Base-by-base conservation (phyloP, 92 coral and sea anemone genomes). In the Siderastrea siderea region DNA sequence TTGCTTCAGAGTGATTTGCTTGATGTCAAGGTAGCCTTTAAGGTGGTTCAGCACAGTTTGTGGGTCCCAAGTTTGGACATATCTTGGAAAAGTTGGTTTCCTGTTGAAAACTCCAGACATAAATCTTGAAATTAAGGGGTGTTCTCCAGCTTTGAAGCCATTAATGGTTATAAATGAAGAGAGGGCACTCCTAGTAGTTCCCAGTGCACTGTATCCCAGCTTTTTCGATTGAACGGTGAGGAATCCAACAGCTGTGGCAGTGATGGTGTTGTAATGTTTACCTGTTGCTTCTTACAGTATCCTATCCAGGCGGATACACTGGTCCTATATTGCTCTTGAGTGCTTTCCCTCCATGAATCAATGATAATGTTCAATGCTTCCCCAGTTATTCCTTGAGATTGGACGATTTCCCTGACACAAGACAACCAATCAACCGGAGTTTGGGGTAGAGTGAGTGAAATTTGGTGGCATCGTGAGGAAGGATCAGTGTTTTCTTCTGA, bases 41-140 rank as follows among this genome's bases (percentile, higher is more conserved):
- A 72, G 83, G 48, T 74, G 50, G 57, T 45, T 66, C 54, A 84
- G 38, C 8, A 79, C 93, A 58, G 68, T 53, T 54, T 81, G 91
- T 48, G 88, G 89, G 82, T 91, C 67, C 92, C 92, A 87, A 3
- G 91, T 81, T 54, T 89, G 79, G 53, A 48, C 74, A 60, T 84
- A 77, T 84, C 89, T 84, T 46, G 80, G 93, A 11, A 76, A 89
- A 7, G 71, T 65, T 47, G 94, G 89, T 59, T 87, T 91, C 68
- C 83, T 74, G 81, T 87, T 87, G 65, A 89, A 90, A 16, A 51
- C 58, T n/a, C 90, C 93, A 1, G 87, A 60, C 87, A 79, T 90
- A 71, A 90, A 90, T 53, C 86, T 45, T 11, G 90, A 84, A 19
- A 90, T 47, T 19, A 84, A 16, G 46, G 84, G 78, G 81, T 90